Base-by-base conservation (phyloP, 2,888 invertebrate species). In the Myathropa florea region DNA sequence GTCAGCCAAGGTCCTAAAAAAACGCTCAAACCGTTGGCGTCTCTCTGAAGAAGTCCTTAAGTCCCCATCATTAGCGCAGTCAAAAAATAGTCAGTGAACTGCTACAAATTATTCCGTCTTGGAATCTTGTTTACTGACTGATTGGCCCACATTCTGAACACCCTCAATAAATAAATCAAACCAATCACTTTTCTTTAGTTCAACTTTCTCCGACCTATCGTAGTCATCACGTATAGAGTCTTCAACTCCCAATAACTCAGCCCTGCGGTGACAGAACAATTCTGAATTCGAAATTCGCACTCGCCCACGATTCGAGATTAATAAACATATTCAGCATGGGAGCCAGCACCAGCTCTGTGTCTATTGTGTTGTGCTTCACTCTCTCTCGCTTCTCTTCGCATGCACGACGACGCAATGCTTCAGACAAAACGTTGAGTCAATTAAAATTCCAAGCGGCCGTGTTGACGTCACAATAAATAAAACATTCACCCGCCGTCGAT, bases 281-380 rank as follows among this genome's bases (percentile, higher is more conserved):
- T 81, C 81, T 85, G 55, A 81, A 72, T 81, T 85, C 57, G 63
- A 67, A 70, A 85, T 77, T 68, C 71, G 65, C 72, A 80, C 72
- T 73, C 53, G 68, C 55, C 23, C 60, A 53, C 70, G 53, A 71
- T 60, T 59, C 72, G 68, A 81, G 67, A 80, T 80, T 80, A 71
- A 80, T 80, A 80, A 82, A 82, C 79, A 55, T 60, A 71, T 75
- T 36, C 28, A 75, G 70, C 61, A 84, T 71, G 61, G 46, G 55
- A 61, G 39, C 46, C 59, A 57, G 59, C 70, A 68, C 30, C 39
- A 55, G 24, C 14, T 4, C 64, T 28, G 61, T 57, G 72, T 46
- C 46, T 46, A 46, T 46, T 46, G 46, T 21, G 18, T 2, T 46
- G 7, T 18, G 6, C 46, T 18, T 46, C 46, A 0, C 18, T n/a